Evolutionary conservation across 2,113 vertebrate genomes (phyloP).

Genomic region (Nothobranchius furzeri): DNA sequence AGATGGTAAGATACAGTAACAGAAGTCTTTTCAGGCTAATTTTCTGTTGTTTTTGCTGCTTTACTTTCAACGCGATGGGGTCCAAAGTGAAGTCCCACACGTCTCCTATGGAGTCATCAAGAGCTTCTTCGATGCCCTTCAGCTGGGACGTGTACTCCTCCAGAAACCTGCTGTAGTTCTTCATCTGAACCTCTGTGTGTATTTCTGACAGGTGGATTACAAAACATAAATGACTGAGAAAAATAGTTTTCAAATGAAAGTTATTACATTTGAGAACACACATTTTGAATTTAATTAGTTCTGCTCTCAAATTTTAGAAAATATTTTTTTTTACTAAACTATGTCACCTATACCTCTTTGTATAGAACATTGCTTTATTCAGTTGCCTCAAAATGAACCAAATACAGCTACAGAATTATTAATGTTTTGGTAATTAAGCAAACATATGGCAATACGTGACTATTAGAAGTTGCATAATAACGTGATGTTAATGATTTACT

Average conservation of each 20-base stretch:
- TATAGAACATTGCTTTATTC: background rate
- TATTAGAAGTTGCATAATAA: too few relatives aligned
- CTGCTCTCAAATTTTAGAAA: background rate
- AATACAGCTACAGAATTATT: background rate
- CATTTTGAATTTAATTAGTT: background rate
- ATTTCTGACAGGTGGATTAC: conserved; percentile 84
- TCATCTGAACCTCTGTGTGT: conserved; percentile 96
- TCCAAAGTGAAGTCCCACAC: conserved; percentile 99
- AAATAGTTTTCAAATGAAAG: background rate
- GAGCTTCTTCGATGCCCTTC: conserved; percentile 91
- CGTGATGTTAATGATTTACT: too few relatives aligned
- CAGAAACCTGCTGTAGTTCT: conserved; percentile 95
- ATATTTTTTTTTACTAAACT: background rate
- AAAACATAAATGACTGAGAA: background rate
- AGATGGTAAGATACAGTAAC: background rate
- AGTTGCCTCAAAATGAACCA: background rate
- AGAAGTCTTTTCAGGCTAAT: background rate
- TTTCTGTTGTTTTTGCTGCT: background rate
- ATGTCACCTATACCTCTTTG: background rate
- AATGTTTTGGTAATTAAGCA: too few relatives aligned
- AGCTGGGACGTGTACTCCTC: conserved; percentile 94
- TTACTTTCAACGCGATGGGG: conserved; percentile 92
- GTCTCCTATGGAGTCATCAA: conserved; percentile 95
- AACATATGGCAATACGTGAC: too few relatives aligned
- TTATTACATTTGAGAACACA: background rate